Evolutionary conservation across 2,113 vertebrate genomes (phyloP), one percentile per base, ranked within the genome.

Genomic region (Climacteris rufus): DNA sequence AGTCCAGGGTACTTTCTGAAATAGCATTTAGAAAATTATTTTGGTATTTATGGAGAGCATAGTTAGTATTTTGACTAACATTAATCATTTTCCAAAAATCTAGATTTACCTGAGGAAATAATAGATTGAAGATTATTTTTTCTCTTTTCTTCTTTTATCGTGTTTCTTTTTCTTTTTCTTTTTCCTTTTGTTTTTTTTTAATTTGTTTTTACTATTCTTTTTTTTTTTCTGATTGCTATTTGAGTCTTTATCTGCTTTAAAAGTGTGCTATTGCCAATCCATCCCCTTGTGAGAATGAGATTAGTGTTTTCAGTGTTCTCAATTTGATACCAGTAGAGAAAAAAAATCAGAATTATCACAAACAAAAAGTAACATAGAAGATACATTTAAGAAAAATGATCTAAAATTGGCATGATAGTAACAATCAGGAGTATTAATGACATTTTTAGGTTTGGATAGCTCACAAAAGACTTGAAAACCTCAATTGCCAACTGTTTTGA

Each of bases 331-430:
- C 17, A 68, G 7, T 52, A 91, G 88, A 96, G 96, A 95, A 91
- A 94, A 97, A 77, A 94, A 96, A 93, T 77, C 57, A 83, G 40
- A 96, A 95, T 97, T 92, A 95, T 83, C 66, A 89, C 25, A 90
- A 94, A 93, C 47, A 77, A 87, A 86, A 92, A 81, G 5, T n/a
- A 27, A 95, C 86, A 64, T 31, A 77, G 45, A 90, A 52, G 8
- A 71, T 19, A 21, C 0, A 13, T 79, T 93, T 49, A 89, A 90
- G 64, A 89, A 97, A 85, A 74, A 91, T 84, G 64, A 65, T 77
- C 82, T 88, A 3, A 8, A 96, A 96, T 95, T 96, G 77, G 27
- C 77, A 89, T 70, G 53, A 88, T 82, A 93, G 53, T 91, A 95
- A 50, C 14, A 68, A 56, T 52, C 24, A 71, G 89, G 61, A 95